These are phyloP conservation scores for Tapirus indicus DNA, from an alignment of 2,797 vertebrate species.

Conservation along the genomic window DNA sequence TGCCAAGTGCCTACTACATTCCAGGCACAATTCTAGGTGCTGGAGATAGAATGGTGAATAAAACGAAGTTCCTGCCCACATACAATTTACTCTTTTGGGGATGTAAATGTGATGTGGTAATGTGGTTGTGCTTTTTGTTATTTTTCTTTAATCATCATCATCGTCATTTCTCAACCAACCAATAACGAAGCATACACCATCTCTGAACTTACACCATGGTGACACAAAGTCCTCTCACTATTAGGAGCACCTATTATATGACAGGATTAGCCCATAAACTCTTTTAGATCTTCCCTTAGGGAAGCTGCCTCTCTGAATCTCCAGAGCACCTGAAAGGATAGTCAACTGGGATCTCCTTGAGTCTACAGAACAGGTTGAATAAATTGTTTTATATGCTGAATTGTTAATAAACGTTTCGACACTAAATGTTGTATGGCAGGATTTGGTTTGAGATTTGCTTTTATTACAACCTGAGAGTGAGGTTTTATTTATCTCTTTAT, in stretches of 20 bases:
- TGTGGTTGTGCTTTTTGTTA: not conserved
- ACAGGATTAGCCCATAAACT: not conserved
- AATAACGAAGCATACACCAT: not conserved
- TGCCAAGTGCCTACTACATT: not conserved
- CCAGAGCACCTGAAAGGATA: not conserved
- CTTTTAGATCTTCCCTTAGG: not conserved
- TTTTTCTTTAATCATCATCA: not conserved
- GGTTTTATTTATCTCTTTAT: not conserved
- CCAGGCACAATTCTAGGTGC: not conserved
- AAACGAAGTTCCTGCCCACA: not conserved
- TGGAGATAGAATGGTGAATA: not conserved
- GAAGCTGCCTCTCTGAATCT: not conserved
- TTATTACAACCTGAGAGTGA: constrained; percentile 16
- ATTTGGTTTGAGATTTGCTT: constrained; percentile 38
- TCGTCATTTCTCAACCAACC: not conserved
- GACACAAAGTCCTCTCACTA: not conserved
- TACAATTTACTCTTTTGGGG: constrained; percentile 24
- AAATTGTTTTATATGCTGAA: not conserved
- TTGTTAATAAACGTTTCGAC: constrained; percentile 38
- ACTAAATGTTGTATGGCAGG: not conserved
- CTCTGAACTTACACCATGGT: not conserved
- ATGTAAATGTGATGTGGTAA: not conserved
- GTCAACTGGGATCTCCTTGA: constrained; percentile 11
- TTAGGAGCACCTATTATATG: not conserved
- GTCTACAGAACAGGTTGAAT: constrained; percentile 9